Percentiles rank a stretch among this genome's conserved stretches.
Evolutionary conservation across 2,113 vertebrate genomes (phyloP).

Genomic region (Madoqua kirkii): DNA sequence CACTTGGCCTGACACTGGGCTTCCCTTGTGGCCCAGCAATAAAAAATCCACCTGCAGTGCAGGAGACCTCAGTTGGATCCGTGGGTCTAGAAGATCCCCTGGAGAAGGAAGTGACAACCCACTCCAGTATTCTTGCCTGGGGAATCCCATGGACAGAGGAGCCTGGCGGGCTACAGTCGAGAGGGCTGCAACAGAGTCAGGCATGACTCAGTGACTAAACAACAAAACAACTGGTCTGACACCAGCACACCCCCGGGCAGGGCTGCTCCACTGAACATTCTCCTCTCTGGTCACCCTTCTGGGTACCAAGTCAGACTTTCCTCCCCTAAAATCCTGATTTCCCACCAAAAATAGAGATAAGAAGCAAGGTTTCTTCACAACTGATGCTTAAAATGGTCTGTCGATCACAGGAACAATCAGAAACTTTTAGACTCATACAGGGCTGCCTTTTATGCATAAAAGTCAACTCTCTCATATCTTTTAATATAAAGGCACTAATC

Average conservation of each 20-base stretch:
- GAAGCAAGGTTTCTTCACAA: not conserved
- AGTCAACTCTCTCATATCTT: not conserved
- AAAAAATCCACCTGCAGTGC: not conserved
- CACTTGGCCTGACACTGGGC: not conserved
- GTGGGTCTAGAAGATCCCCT: not conserved
- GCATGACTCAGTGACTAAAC: not conserved
- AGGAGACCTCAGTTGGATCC: not conserved
- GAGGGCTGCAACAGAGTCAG: not conserved
- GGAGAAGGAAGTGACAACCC: not conserved
- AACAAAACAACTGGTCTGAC: not conserved
- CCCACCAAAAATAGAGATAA: not conserved
- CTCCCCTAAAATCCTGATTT: not conserved
- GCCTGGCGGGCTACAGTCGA: not conserved
- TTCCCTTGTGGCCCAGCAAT: not conserved
- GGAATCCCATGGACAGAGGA: not conserved
- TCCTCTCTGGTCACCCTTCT: not conserved
- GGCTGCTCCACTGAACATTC: not conserved
- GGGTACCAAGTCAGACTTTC: fast-evolving
- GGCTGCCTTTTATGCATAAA: not conserved
- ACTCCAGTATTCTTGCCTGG: not conserved
- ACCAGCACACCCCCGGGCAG: fast-evolving
- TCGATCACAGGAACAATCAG: not conserved
- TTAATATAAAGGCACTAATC: not conserved
- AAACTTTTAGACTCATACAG: not conserved
- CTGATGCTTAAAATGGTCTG: not conserved